These are phyloP conservation scores for Equus przewalskii DNA, from an alignment of 2,113 vertebrate genomes.

Conservation along the genomic window DNA sequence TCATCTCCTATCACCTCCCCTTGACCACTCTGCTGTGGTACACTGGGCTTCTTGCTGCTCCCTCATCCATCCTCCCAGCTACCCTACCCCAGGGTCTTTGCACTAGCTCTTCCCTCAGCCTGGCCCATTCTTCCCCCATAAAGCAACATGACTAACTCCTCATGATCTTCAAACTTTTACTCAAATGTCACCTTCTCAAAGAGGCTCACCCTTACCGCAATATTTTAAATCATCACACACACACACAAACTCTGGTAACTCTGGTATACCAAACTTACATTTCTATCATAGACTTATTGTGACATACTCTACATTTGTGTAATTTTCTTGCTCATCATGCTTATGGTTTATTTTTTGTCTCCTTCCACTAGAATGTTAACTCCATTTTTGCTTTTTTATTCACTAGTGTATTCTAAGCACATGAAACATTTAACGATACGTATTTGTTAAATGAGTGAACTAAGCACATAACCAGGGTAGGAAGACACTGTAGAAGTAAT, in stretches of 20 bases:
- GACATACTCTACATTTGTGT: neutral
- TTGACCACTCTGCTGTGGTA: neutral
- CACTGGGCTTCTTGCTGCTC: neutral
- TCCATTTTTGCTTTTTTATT: constrained; percentile 22
- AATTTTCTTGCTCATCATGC: neutral
- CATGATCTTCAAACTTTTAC: neutral
- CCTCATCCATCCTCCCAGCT: neutral
- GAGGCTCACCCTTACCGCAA: neutral
- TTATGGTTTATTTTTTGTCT: constrained; percentile 28
- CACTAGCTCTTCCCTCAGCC: neutral
- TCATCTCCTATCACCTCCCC: neutral
- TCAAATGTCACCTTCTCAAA: neutral
- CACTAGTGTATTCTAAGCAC: neutral
- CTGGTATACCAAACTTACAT: neutral
- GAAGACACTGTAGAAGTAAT: neutral
- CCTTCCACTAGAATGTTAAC: neutral
- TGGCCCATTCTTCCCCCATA: neutral
- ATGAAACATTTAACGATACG: neutral
- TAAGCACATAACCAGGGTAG: neutral
- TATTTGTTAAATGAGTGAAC: constrained; percentile 35
- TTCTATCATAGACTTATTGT: constrained; percentile 4
- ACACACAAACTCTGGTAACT: neutral
- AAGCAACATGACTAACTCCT: neutral
- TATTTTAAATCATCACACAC: neutral
- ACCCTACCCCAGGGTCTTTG: neutral